Base-by-base conservation (phyloP, 2,888 invertebrate genomes). In the Teinopalpus imperialis region DNA sequence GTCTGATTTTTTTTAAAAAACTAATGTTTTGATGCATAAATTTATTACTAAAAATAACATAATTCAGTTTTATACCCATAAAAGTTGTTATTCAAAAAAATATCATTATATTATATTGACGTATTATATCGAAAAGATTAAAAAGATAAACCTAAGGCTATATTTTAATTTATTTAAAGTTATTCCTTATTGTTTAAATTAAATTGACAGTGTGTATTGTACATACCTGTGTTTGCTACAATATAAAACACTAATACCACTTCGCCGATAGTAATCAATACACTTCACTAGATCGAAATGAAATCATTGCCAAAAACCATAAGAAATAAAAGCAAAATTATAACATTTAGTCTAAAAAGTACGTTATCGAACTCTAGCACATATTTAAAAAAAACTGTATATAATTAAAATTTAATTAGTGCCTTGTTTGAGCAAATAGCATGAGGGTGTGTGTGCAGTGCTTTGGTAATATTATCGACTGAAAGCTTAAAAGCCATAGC, bases 391-490 rank as follows among this genome's bases (percentile, higher is more conserved):
- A n/a, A 21, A 20, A 6, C 7, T 21, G 10, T 20, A n/a, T 29
- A 23, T 29, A 9, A 10, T 9, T 14, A 16, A 39, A 20, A 10
- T 35, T 6, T 6, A 41, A 40, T 40, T 26, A 40, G 29, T 40
- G 34, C 27, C 14, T 10, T 20, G 3, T 21, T 40, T 46, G 34
- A 34, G 12, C 16, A 34, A 49, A 32, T 23, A 24, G 30, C 43
- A 9, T 13, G 48, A 43, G 51, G 55, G 53, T 53, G 50, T 26
- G n/a, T n/a, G n/a, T 14, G 23, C 41, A 35, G 53, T 51, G 51
- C 52, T 57, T 56, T 60, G 52, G 54, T 51, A 54, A 56, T 61
- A 66, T 56, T 77, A 77, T 77, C 74, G 77, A 77, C 77, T 75
- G 69, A 67, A 63, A 54, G 48, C 42, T 48, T n/a, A n/a, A n/a